Conservation (phyloP, 2,797 vertebrate genomes). For the Lagorchestes hirsutus region DNA sequence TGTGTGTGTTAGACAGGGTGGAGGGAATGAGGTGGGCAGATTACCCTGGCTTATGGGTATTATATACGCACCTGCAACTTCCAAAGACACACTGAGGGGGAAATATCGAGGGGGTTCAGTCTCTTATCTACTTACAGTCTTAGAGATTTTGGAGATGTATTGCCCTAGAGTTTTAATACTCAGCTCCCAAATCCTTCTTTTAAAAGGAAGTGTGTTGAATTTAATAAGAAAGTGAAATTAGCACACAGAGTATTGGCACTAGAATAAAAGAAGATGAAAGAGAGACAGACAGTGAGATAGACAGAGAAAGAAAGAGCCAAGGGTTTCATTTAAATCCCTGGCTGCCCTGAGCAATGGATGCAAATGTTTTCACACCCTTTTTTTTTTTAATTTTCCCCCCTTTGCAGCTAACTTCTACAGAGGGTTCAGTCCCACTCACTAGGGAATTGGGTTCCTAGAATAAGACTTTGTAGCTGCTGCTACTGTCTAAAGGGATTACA, state of each 20-base stretch:
- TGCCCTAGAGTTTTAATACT: slow-evolving; percentile 84
- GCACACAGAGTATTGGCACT: slow-evolving; percentile 60
- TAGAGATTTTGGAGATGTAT: slow-evolving; percentile 83
- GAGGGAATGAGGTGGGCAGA: slow-evolving; percentile 77
- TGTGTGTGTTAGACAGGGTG: slow-evolving; percentile 74
- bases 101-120: slow-evolving; percentile 76
- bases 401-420: slow-evolving; percentile 70
- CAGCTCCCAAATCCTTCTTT: slow-evolving; percentile 75
- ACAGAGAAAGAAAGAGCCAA: neutral
- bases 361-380: slow-evolving; percentile 78
- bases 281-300: neutral
- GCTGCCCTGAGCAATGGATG: slow-evolving; percentile 75
- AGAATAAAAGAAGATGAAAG: slow-evolving; percentile 69
- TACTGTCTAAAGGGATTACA: slow-evolving; percentile 83
- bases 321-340: slow-evolving; percentile 80
- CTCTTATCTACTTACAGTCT: slow-evolving; percentile 86
- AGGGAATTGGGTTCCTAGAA: slow-evolving; percentile 74
- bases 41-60: slow-evolving; percentile 84
- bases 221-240: slow-evolving; percentile 67
- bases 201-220: slow-evolving; percentile 64
- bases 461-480: slow-evolving; percentile 78
- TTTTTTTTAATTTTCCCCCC: slow-evolving; percentile 27
- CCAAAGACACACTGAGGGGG: slow-evolving; percentile 80
- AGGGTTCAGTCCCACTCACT: slow-evolving; percentile 62
- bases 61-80: slow-evolving; percentile 77